Percentiles rank a stretch among this genome's conserved stretches.
Conservation (phyloP, 2,113 vertebrate genomes). For the Notothenia coriiceps region DNA sequence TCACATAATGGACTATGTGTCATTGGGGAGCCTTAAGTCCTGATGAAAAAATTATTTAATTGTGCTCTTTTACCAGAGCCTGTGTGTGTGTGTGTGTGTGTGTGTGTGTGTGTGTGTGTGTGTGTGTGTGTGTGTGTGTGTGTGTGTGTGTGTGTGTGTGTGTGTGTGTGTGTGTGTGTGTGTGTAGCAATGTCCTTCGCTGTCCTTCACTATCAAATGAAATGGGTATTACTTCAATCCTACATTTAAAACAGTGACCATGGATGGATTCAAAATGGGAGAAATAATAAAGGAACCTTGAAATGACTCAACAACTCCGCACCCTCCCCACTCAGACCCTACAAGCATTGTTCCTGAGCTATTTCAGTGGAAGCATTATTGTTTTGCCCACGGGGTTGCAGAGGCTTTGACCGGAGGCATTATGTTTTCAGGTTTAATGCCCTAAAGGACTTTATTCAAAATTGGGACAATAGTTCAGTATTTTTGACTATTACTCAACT, state of each 20-base stretch:
- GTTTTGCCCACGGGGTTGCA: not conserved
- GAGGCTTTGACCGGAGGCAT: no score
- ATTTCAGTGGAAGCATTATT: constrained; percentile 3
- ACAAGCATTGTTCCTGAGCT: constrained; percentile 9
- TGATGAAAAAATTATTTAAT: constrained; percentile 57
- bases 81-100: not conserved
- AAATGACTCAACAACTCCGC: constrained; percentile 37
- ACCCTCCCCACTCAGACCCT: constrained; percentile 9
- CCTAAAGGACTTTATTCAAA: no score
- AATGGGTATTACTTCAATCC: constrained; percentile 41
- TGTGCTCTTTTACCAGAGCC: constrained; percentile 1
- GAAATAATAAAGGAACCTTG: constrained; percentile 42
- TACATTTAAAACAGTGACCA: constrained; percentile 46
- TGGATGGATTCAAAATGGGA: constrained; percentile 15
- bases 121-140: not conserved
- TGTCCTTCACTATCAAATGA: constrained; percentile 56
- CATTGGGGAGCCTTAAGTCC: constrained; percentile 16
- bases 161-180: not conserved
- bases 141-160: not conserved
- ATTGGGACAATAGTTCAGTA: no score
- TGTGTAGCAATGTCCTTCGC: constrained; percentile 14
- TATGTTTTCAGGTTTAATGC: no score
- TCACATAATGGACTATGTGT: constrained; percentile 40
- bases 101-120: not conserved
- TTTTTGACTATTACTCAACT: no score